Conservation (phyloP, 1,140 invertebrate genomes). For the Bicyclus anynana region DNA sequence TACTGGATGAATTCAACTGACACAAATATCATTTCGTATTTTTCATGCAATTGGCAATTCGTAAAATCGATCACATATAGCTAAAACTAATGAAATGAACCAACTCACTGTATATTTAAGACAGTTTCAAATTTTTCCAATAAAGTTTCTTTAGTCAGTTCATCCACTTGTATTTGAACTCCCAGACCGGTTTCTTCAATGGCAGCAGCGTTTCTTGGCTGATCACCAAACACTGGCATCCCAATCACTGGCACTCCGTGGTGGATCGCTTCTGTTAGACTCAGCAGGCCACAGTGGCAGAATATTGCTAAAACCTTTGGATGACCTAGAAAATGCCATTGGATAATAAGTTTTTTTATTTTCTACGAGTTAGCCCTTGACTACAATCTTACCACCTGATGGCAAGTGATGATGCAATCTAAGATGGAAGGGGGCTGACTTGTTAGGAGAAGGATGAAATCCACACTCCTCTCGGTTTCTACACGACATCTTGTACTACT, state of each 20-base stretch:
- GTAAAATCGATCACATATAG: too few relatives aligned
- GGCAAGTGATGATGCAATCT: too few relatives aligned
- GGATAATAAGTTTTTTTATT: too few relatives aligned
- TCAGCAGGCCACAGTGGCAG: slow-evolving; percentile 85
- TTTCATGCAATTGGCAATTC: too few relatives aligned
- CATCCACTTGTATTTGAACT: slow-evolving; percentile 73
- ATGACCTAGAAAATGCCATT: slow-evolving; percentile 74
- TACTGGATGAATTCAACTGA: too few relatives aligned
- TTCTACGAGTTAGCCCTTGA: too few relatives aligned
- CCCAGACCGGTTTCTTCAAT: slow-evolving; percentile 80
- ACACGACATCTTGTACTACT: too few relatives aligned
- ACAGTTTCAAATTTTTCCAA: slow-evolving; percentile 75
- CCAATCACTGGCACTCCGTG: slow-evolving; percentile 85
- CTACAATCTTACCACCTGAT: too few relatives aligned
- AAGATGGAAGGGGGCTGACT: too few relatives aligned
- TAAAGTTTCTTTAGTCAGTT: slow-evolving; percentile 79
- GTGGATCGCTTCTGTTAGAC: slow-evolving; percentile 85
- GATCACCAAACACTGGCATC: slow-evolving; percentile 85
- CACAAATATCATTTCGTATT: too few relatives aligned
- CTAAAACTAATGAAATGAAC: neutral
- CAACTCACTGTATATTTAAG: slow-evolving; percentile 79
- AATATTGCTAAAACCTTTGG: slow-evolving; percentile 83
- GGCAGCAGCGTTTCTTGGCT: slow-evolving; percentile 78
- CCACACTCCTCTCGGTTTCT: too few relatives aligned
- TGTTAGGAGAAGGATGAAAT: too few relatives aligned